These are phyloP conservation scores for Athene cunicularia DNA, from an alignment of 2,113 vertebrate species.

Conservation along the genomic window DNA sequence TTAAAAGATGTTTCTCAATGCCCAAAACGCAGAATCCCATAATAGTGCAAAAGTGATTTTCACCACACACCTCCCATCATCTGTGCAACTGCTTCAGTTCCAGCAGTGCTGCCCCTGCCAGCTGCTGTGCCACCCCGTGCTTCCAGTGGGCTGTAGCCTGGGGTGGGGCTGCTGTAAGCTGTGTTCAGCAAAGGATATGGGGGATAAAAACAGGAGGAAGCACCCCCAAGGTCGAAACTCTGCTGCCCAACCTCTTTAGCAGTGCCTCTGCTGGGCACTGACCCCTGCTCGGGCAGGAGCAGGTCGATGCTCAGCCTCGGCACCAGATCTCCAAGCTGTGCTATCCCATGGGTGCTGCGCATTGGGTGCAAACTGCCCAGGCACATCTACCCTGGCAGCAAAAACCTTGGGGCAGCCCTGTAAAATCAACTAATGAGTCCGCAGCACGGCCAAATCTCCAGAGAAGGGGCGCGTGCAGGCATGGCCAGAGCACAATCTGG, in stretches of 20 bases:
- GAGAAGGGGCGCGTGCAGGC: background rate
- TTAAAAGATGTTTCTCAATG: background rate
- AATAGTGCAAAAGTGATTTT: background rate
- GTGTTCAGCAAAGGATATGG: background rate
- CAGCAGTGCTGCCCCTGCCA: background rate
- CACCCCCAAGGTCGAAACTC: background rate
- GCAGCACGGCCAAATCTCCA: fast-evolving
- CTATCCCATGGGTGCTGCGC: background rate
- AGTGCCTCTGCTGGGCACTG: background rate
- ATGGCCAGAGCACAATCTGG: background rate
- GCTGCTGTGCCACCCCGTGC: background rate
- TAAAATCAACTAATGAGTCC: background rate
- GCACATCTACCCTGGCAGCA: background rate
- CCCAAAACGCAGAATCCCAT: background rate
- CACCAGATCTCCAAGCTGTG: background rate
- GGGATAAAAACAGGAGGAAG: background rate
- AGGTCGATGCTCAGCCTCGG: background rate
- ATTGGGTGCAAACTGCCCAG: background rate
- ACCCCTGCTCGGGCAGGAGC: fast-evolving
- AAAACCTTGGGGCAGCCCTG: background rate
- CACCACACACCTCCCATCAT: background rate
- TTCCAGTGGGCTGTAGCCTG: background rate
- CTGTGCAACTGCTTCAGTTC: background rate
- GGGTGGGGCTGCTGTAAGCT: background rate
- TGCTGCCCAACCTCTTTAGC: background rate